Evolutionary conservation across 2,797 vertebrate species (phyloP), one percentile per base, ranked within the genome.

Genomic region (Clamator glandarius): DNA sequence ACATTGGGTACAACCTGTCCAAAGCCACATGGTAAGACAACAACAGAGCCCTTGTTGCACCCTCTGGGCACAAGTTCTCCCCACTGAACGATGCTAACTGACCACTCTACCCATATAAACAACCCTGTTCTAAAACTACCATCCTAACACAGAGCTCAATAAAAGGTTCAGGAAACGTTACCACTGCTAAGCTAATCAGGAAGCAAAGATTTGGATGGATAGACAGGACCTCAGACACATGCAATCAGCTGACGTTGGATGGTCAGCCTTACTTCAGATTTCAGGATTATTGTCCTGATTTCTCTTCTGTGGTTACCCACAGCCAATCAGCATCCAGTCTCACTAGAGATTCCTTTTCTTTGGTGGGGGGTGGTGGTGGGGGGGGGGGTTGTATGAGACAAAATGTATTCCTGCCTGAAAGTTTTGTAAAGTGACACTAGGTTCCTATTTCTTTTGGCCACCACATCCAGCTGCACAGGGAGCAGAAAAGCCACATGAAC

Each of bases 401-500:
- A 39, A 70, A 81, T 8, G 4, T 58, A 52, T 50, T 50, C 51
- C 35, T 64, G 62, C 28, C 31, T 75, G 31, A 74, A 73, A 42
- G 24, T 70, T 87, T 72, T 72, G 54, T 72, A 76, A 87, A 58
- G 50, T 3, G 24, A 72, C 39, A 42, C 54, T 25, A 28, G 24
- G 48, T 36, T 70, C 42, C 21, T 92, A 54, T 94, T 94, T 83
- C 74, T 79, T 72, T 87, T 90, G 78, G 66, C 74, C 42, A 28
- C 52, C 33, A n/a, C 74, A 70, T 76, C 31, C 64, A 62, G 50
- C 63, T 90, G 73, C 61, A 39, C 13, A 78, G 36, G 50, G 62
- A 92, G 46, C 58, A 87, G 63, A 80, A 79, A 90, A 90, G 58
- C 90, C 87, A 87, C 79, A 68, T 44, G 44, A 84, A 39, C 59